phyloP scores from a whole-genome alignment of 2,113 vertebrate species.

The Dicentrarchus labrax region DNA sequence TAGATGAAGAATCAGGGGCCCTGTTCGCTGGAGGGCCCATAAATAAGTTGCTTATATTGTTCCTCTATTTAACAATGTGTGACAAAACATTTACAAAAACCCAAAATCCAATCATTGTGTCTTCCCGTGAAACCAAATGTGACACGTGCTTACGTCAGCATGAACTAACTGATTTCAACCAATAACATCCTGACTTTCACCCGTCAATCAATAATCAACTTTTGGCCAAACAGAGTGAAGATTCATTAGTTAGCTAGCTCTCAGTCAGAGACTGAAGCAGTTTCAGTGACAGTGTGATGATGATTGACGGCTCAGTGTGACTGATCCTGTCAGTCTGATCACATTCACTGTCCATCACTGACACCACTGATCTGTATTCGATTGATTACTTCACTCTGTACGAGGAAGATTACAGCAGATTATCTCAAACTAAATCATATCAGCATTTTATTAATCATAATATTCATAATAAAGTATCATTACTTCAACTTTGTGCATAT shows the following conservation, averaged over 20 bases:
- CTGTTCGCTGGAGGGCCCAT: background rate
- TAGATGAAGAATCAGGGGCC: background rate
- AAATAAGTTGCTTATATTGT: too few species aligned
- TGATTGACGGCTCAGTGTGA: constrained; percentile 1
- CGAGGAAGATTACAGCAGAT: background rate
- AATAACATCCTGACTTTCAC: too few species aligned
- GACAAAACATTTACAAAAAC: too few species aligned
- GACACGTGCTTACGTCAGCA: too few species aligned
- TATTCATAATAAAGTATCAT: background rate
- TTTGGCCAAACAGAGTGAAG: too few species aligned
- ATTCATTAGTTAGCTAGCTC: too few species aligned
- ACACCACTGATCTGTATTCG: background rate
- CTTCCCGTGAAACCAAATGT: too few species aligned
- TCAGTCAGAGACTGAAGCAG: too few species aligned
- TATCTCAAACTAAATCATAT: background rate
- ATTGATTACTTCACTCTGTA: background rate
- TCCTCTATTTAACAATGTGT: too few species aligned
- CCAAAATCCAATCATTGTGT: too few species aligned
- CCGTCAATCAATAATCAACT: too few species aligned
- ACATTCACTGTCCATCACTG: background rate
- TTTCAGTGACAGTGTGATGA: background rate
- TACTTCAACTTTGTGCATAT: background rate
- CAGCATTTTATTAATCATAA: background rate
- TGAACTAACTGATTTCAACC: too few species aligned
- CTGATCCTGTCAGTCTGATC: background rate